Evolutionary conservation across 2,113 vertebrate species (phyloP), one percentile per base, ranked within the genome.

Genomic region (Labrus mixtus): DNA sequence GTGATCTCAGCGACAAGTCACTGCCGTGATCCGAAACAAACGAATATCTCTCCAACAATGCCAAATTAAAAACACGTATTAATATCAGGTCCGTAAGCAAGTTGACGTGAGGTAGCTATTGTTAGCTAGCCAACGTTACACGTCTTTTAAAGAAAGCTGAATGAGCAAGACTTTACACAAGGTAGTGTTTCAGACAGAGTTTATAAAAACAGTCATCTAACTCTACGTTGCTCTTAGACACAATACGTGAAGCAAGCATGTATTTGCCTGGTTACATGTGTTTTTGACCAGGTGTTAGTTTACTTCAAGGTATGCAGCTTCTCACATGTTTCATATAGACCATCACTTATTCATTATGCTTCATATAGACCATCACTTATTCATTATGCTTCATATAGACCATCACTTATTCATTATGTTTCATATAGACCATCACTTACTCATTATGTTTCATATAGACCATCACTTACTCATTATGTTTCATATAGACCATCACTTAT

Each of bases 71-170:
- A 16, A 7, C 29, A 56, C 20, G 6, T 8, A 12, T 22, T 36
- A 23, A 1, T 8, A 16, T 9, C 72, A 46, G 46, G 45, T 11
- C 10, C 37, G 23, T 0, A 0, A 6, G n/a, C 16, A 12, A 10
- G 73, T 1, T 17, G 29, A 63, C 50, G 48, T 23, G n/a, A 20
- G 37, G 51, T 48, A 23, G 88, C 86, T 74, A 70, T 58, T 76
- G 79, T 79, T 86, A 74, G 81, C 73, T 53, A 48, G 83, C 81
- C 71, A 78, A 68, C 82, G 61, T 50, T 71, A 70, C 68, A 57
- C 66, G 87, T 87, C 82, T 85, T 85, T 19, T 60, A 63, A n/a
- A 74, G 80, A 62, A 36, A 37, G 79, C 82, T 85, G 73, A 87
- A 85, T 71, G 72, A 77, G 85, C 81, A 58, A 36, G 23, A 68